phyloP scores from a whole-genome alignment of 1,140 invertebrate species.

The Capitella teleta region DNA sequence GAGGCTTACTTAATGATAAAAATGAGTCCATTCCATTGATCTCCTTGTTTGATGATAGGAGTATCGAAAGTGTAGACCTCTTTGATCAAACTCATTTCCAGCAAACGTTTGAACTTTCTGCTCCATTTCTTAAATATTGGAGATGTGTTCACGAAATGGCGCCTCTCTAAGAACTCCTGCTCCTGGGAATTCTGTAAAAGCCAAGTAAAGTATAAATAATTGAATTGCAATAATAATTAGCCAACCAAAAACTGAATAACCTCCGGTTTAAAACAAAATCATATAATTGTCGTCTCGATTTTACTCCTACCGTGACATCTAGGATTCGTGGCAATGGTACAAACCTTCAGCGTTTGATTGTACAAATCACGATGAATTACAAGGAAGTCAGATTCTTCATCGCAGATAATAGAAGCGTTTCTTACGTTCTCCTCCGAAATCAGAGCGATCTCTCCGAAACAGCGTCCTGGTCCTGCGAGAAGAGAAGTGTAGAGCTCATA shows the following conservation, averaged over 20 bases:
- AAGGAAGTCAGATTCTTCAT: slow-evolving; percentile 28
- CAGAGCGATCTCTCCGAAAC: slow-evolving; percentile 36
- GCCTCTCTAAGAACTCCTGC: background rate
- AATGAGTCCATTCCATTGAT: background rate
- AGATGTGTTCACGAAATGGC: background rate
- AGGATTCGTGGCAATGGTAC: no score
- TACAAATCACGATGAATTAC: slow-evolving; percentile 31
- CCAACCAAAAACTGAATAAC: no score
- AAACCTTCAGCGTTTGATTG: slow-evolving; percentile 32
- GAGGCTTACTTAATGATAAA: background rate
- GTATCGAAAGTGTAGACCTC: background rate
- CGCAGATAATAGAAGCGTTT: slow-evolving; percentile 32
- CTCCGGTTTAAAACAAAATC: no score
- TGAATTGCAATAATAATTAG: no score
- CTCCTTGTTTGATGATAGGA: background rate
- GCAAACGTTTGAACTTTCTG: background rate
- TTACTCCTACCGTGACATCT: no score
- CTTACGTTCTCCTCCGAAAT: slow-evolving; percentile 27
- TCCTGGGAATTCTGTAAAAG: background rate
- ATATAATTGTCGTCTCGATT: no score
- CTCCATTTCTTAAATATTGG: background rate
- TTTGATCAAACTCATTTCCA: background rate
- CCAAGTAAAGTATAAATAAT: no score
- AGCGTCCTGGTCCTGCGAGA: slow-evolving; percentile 22
- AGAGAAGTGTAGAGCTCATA: no score